phyloP scores from a whole-genome alignment of 1,140 invertebrate species.

The Conus betulinus region DNA sequence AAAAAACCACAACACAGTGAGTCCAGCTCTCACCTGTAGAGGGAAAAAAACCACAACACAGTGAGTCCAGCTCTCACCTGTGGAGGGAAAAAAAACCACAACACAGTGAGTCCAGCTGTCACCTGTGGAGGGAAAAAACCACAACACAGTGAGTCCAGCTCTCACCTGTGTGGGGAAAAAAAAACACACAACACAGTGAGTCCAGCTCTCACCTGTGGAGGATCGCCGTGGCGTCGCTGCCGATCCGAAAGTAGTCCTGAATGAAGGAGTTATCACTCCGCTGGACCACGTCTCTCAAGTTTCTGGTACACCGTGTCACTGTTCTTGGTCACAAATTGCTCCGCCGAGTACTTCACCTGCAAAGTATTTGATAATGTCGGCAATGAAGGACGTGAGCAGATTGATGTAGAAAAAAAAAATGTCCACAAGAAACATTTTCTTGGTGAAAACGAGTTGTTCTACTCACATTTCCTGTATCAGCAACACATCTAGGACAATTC shows the following conservation, averaged over 20 bases:
- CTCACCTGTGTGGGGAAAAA: slow-evolving; percentile 2
- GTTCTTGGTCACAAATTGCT: slow-evolving; percentile 60
- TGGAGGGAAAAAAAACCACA: neutral
- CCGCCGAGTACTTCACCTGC: slow-evolving; percentile 56
- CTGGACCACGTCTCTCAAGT: slow-evolving; percentile 40
- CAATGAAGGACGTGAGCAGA: no score
- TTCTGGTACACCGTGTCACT: slow-evolving; percentile 48
- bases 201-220: neutral
- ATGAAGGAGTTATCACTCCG: slow-evolving; percentile 52
- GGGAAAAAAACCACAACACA: neutral
- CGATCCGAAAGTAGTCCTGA: slow-evolving; percentile 43
- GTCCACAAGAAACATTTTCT: no score
- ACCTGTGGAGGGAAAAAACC: neutral
- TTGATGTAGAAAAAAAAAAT: no score
- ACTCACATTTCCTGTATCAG: no score
- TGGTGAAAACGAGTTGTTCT: no score
- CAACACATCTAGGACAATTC: no score
- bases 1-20: neutral
- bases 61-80: neutral
- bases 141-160: neutral
- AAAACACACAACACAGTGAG: neutral
- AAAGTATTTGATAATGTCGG: no score
- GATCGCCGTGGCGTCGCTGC: slow-evolving; percentile 13
- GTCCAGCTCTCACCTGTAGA: neutral
- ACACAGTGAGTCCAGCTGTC: neutral